These are phyloP conservation scores for Erythrocebus patas DNA, from an alignment of 2,113 vertebrate genomes.

Conservation along the genomic window DNA sequence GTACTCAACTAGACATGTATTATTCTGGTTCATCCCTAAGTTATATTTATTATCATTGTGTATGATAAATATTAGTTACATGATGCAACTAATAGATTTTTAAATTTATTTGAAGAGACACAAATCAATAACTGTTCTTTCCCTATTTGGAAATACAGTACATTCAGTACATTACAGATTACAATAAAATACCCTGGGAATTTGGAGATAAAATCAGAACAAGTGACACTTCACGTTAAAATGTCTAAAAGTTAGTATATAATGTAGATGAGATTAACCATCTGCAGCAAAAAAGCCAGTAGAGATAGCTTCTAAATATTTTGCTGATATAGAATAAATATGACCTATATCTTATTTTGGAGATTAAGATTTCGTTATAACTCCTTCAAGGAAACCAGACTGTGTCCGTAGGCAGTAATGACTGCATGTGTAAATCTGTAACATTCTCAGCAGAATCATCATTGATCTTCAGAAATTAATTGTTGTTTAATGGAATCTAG, in stretches of 20 bases:
- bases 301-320: neutral
- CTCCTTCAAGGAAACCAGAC: neutral
- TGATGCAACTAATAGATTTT: neutral
- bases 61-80: neutral
- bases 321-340: neutral
- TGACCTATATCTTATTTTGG: neutral
- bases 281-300: neutral
- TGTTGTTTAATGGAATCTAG: neutral
- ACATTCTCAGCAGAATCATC: neutral
- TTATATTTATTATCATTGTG: neutral
- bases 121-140: neutral
- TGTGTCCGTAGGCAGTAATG: neutral
- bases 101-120: neutral
- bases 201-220: neutral
- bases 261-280: neutral
- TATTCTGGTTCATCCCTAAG: neutral
- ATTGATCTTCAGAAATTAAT: neutral
- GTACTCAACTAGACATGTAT: neutral
- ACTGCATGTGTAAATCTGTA: neutral
- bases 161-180: neutral
- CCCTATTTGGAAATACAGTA: neutral
- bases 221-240: neutral
- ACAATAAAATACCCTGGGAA: neutral
- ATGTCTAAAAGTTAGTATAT: neutral
- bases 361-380: neutral